Percentiles rank a stretch among this genome's conserved stretches.
Evolutionary conservation across 2,888 invertebrate genomes (phyloP).

Genomic region (Apamea monoglypha): DNA sequence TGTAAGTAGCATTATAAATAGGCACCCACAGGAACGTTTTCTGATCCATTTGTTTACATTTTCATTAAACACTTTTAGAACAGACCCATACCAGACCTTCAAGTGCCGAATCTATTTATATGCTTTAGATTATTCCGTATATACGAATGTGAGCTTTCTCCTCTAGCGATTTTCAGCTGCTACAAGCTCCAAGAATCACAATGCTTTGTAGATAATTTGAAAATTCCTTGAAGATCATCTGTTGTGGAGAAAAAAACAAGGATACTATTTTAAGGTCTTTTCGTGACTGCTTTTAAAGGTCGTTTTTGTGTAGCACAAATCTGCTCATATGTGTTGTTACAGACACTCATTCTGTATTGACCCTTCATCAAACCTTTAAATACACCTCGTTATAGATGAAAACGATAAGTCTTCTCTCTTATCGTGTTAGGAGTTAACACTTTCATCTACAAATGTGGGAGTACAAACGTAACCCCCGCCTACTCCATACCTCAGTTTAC

Average conservation of each 20-base stretch:
- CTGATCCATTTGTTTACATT: not conserved
- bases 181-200: not conserved
- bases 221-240: not conserved
- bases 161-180: not conserved
- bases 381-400: constrained; percentile 32
- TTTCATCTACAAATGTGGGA: constrained; percentile 52
- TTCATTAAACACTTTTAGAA: not conserved
- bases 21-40: not conserved
- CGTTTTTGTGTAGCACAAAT: not conserved
- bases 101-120: not conserved
- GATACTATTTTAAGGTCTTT: not conserved
- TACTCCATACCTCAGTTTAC: constrained; percentile 34
- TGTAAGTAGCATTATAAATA: not conserved
- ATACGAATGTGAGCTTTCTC: not conserved
- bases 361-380: constrained; percentile 26
- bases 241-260: not conserved
- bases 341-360: not conserved
- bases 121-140: not conserved
- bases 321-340: not conserved
- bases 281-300: not conserved
- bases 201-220: not conserved
- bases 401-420: constrained; percentile 17
- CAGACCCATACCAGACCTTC: not conserved
- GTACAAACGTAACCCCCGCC: constrained; percentile 40
- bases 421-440: constrained; percentile 45